phyloP scores from a whole-genome alignment of 2,888 invertebrate species.

The Apamea crenata region DNA sequence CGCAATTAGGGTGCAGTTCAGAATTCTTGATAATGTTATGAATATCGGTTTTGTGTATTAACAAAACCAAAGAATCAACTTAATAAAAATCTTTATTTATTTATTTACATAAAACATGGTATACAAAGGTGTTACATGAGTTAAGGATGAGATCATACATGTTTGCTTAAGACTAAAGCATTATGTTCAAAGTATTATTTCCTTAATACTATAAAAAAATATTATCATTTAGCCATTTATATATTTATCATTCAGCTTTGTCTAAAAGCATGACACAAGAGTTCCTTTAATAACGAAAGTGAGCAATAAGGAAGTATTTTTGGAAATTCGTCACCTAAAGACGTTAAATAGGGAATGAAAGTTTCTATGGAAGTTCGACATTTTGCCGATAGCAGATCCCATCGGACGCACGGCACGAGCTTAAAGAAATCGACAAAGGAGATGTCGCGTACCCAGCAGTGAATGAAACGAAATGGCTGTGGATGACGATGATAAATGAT shows the following conservation, averaged over 20 bases:
- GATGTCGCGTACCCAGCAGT: neutral
- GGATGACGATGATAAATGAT: too few species aligned
- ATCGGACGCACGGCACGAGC: too few species aligned
- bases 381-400: neutral
- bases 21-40: neutral
- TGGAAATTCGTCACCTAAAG: neutral
- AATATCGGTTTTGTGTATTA: neutral
- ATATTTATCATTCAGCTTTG: neutral
- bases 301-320: too few species aligned
- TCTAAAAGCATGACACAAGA: too few species aligned
- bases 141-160: too few species aligned
- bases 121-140: too few species aligned
- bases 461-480: neutral
- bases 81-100: neutral
- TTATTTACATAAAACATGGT: too few species aligned
- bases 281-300: neutral
- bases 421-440: neutral
- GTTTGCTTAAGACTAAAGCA: too few species aligned
- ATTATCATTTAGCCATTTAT: too few species aligned
- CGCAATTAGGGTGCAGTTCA: too few species aligned
- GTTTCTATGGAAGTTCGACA: neutral
- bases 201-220: too few species aligned
- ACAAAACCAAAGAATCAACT: neutral
- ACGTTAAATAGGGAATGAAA: neutral
- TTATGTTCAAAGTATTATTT: too few species aligned